These are phyloP conservation scores for Manis crassicaudata DNA, from an alignment of 2,797 vertebrate genomes.

Conservation along the genomic window DNA sequence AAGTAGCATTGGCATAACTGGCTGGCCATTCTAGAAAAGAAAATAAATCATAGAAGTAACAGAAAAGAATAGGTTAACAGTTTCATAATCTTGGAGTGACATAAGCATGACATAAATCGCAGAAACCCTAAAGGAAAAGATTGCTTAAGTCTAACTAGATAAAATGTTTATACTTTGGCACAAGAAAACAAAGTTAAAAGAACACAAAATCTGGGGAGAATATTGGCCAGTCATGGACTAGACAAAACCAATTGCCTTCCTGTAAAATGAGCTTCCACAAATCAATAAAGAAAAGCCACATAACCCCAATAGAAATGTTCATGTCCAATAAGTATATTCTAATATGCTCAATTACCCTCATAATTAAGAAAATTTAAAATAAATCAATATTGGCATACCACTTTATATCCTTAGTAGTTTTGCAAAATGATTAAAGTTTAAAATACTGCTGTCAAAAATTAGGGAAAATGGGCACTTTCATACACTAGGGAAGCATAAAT, in stretches of 20 bases:
- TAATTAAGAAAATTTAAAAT: constrained; percentile 60
- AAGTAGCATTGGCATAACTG: neutral
- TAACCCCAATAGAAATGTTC: constrained; percentile 24
- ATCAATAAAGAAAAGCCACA: constrained; percentile 41
- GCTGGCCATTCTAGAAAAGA: neutral
- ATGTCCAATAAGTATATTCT: constrained; percentile 22
- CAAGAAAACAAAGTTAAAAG: constrained; percentile 53
- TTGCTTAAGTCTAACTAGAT: neutral
- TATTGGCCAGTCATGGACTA: neutral
- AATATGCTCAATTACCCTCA: constrained; percentile 29
- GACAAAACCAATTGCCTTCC: constrained; percentile 3
- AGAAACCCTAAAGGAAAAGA: constrained; percentile 22
- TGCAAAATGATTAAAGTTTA: constrained; percentile 45
- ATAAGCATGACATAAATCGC: neutral
- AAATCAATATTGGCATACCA: neutral
- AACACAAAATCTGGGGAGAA: neutral
- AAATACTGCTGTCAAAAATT: neutral
- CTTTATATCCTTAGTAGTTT: neutral
- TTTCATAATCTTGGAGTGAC: neutral
- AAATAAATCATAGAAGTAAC: neutral
- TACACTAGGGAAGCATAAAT: neutral
- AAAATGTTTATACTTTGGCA: neutral
- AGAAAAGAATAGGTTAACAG: neutral
- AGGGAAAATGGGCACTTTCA: neutral
- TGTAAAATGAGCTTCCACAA: constrained; percentile 41